phyloP scores from a whole-genome alignment of 53 echinoderm and acorn worm species.

The Arbacia lixula region DNA sequence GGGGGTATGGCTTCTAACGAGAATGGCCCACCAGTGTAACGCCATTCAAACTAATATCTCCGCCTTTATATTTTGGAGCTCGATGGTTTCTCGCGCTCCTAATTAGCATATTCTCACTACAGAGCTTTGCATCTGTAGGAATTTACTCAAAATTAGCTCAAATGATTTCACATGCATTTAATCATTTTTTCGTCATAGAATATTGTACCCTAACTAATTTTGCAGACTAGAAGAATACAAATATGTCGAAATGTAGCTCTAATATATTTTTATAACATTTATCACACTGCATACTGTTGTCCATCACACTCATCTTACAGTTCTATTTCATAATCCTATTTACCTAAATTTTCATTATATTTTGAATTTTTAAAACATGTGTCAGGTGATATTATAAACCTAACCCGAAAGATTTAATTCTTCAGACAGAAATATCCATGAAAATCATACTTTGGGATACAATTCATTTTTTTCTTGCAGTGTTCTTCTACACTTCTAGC shows the following conservation, averaged over 20 bases:
- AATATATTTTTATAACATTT: conserved; percentile 10
- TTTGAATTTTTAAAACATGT: too few relatives aligned
- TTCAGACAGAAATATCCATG: background rate
- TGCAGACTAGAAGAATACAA: conserved; percentile 10
- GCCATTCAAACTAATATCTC: conserved; percentile 67
- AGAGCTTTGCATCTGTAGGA: background rate
- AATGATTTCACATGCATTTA: background rate
- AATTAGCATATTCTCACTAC: conserved; percentile 48
- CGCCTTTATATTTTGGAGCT: conserved; percentile 56
- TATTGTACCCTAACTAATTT: background rate
- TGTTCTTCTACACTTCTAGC: background rate
- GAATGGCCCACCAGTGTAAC: background rate
- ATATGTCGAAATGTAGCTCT: background rate
- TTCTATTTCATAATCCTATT: too few relatives aligned
- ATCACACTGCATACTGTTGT: too few relatives aligned
- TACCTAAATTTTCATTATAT: too few relatives aligned
- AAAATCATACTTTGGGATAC: conserved; percentile 4
- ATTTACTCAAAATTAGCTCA: conserved; percentile 13
- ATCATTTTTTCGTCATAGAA: background rate
- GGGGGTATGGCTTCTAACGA: conserved; percentile 9
- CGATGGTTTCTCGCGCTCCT: conserved; percentile 55
- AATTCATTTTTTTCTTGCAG: conserved; percentile 3
- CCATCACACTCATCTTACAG: too few relatives aligned
- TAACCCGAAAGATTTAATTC: too few relatives aligned
- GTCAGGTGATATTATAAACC: too few relatives aligned